Evolutionary conservation across 1,140 invertebrate genomes (phyloP).

Genomic region (Mesaphorura yosii): DNA sequence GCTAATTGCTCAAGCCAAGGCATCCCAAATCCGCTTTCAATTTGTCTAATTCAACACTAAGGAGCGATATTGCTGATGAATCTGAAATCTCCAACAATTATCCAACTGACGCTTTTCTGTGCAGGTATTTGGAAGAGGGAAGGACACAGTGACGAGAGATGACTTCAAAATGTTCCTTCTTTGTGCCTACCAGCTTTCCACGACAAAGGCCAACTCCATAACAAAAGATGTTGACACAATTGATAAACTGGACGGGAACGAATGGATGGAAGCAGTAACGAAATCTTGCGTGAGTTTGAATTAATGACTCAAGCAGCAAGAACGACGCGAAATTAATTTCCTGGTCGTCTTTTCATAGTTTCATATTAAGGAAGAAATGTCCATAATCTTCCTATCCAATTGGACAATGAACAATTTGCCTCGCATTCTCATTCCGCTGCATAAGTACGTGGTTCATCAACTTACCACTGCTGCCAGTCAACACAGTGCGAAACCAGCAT

Average conservation of each 20-base stretch:
- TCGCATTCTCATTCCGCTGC: slow-evolving; percentile 58
- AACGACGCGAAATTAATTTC: not conserved
- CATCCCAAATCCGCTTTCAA: too few species aligned
- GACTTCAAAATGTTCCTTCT: slow-evolving; percentile 22
- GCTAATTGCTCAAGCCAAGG: not conserved
- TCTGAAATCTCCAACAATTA: not conserved
- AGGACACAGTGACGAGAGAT: slow-evolving; percentile 1
- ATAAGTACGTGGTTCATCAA: slow-evolving; percentile 62
- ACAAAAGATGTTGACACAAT: not conserved
- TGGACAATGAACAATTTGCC: slow-evolving; percentile 67
- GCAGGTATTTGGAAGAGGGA: slow-evolving; percentile 23
- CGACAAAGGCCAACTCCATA: not conserved
- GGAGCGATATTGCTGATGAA: too few species aligned
- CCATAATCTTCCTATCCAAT: slow-evolving; percentile 58
- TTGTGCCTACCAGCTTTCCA: slow-evolving; percentile 16
- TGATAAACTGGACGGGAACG: slow-evolving; percentile 14
- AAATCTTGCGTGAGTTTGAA: slow-evolving; percentile 29
- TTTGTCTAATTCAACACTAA: too few species aligned
- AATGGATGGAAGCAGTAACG: slow-evolving; percentile 24
- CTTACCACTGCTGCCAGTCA: slow-evolving; percentile 64
- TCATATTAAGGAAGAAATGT: slow-evolving; percentile 60
- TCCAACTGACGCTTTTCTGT: not conserved
- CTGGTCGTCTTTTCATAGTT: slow-evolving; percentile 42
- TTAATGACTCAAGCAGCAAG: not conserved
- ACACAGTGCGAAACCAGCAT: too few species aligned